Evolutionary conservation across 1,140 invertebrate species (phyloP).

Genomic region (Pseudomyrmex pallidus): DNA sequence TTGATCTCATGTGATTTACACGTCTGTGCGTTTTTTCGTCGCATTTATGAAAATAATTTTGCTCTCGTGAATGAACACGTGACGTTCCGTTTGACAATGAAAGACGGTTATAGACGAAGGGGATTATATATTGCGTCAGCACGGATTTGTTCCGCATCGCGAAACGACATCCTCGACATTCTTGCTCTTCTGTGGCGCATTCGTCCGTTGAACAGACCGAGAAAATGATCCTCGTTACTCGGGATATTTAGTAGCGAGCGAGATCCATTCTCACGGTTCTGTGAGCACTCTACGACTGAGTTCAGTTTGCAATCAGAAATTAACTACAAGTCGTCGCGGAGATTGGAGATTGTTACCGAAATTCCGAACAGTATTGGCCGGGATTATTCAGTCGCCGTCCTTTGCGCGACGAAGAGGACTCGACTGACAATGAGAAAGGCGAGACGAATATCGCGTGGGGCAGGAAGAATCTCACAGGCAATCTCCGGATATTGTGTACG

Average conservation of each 20-base stretch:
- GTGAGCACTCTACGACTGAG: not conserved
- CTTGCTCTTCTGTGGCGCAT: not conserved
- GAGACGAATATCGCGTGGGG: not conserved
- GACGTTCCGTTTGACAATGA: not conserved
- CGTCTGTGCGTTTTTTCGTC: not conserved
- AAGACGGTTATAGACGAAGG: not conserved
- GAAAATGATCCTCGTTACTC: constrained; percentile 52
- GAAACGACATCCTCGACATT: constrained; percentile 29
- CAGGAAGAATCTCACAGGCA: not conserved
- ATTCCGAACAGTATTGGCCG: constrained; percentile 40
- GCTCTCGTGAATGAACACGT: not conserved
- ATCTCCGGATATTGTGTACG: not conserved
- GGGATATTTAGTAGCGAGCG: constrained; percentile 42
- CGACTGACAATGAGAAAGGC: not conserved
- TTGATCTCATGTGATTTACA: no score
- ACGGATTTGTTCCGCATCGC: not conserved
- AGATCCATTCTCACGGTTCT: constrained; percentile 10
- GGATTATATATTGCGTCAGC: constrained; percentile 19
- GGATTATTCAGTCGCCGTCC: not conserved
- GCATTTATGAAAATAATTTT: constrained; percentile 5
- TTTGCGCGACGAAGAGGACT: not conserved
- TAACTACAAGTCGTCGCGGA: constrained; percentile 30
- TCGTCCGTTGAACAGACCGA: not conserved
- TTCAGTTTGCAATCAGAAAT: constrained; percentile 39
- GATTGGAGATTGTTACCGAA: constrained; percentile 20